phyloP scores from a whole-genome alignment of 2,113 vertebrate species.

The Arvicanthis niloticus region DNA sequence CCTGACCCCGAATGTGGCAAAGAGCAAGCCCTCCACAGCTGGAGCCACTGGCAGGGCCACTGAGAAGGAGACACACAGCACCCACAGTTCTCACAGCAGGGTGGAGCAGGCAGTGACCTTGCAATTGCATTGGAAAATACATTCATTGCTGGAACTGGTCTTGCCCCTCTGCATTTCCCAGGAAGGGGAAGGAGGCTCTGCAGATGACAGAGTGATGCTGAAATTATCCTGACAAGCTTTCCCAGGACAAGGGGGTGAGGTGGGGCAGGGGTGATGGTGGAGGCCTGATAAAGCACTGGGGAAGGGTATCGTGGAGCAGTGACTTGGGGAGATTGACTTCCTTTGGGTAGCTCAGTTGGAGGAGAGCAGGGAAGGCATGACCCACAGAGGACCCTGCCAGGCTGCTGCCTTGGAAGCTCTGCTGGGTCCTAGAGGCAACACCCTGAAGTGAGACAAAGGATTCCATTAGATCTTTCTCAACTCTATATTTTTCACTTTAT shows the following conservation, averaged over 20 bases:
- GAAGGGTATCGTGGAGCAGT: too few species aligned
- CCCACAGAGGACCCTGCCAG: not conserved
- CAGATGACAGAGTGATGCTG: not conserved
- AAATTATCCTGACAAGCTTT: not conserved
- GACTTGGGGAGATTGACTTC: not conserved
- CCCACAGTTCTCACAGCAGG: not conserved
- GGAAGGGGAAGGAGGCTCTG: not conserved
- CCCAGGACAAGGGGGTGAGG: rapidly evolving
- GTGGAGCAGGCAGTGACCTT: not conserved
- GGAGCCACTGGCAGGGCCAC: not conserved
- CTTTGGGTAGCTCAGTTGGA: not conserved
- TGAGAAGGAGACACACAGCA: not conserved
- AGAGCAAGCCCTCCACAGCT: not conserved
- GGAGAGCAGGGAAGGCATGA: not conserved
- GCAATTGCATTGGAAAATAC: not conserved
- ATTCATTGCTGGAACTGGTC: not conserved
- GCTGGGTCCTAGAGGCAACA: not conserved
- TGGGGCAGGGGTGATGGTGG: not conserved
- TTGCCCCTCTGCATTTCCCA: not conserved
- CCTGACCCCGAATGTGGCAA: not conserved
- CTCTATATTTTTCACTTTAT: not conserved
- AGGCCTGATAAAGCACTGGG: not conserved
- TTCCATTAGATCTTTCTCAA: not conserved
- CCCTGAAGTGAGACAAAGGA: not conserved
- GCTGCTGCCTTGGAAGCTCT: not conserved